Conservation (phyloP, 2,113 vertebrate species). For the Dipodomys spectabilis region DNA sequence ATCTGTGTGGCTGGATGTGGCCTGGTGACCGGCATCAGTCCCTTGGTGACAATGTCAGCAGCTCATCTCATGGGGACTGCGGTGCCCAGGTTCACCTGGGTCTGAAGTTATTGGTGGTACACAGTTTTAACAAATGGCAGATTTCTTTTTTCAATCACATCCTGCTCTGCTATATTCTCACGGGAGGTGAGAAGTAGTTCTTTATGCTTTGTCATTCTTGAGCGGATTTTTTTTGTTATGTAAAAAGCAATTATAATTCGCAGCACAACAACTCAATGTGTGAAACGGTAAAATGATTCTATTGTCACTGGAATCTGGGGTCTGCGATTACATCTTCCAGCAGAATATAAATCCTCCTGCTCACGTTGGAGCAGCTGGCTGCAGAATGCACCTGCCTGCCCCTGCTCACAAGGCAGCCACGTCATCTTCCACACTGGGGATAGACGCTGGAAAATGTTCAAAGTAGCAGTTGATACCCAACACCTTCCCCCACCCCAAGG, state of each 20-base stretch:
- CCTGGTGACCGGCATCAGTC: background rate
- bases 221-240: constrained; percentile 79
- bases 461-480: too few relatives aligned
- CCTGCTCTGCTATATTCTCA: background rate
- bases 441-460: fast-evolving
- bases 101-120: background rate
- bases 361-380: background rate
- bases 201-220: constrained; percentile 78
- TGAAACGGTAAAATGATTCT: constrained; percentile 70
- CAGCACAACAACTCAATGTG: constrained; percentile 82
- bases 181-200: constrained; percentile 65
- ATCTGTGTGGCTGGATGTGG: fast-evolving
- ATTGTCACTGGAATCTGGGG: constrained; percentile 73
- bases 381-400: too few relatives aligned
- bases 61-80: fast-evolving
- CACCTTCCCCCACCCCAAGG: too few relatives aligned
- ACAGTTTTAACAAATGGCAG: background rate
- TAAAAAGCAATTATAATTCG: constrained; percentile 83
- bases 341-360: background rate
- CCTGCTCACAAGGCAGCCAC: too few relatives aligned
- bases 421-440: background rate
- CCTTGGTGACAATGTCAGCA: background rate
- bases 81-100: background rate
- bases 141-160: background rate
- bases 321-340: background rate